Evolutionary conservation across 2,888 invertebrate species (phyloP).

Genomic region (Chrysolina oricalcia): DNA sequence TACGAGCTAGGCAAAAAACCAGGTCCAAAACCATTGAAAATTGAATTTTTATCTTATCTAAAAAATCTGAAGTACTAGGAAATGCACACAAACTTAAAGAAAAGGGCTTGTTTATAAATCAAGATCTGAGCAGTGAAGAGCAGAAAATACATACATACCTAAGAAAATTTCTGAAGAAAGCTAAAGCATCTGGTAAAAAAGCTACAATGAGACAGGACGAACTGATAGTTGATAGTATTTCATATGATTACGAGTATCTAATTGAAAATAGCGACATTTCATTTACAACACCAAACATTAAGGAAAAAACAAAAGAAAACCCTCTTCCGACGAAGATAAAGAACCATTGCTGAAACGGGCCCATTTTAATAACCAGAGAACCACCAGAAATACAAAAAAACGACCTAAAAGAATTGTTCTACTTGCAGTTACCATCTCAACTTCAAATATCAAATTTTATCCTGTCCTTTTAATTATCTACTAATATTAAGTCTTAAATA

Average conservation of each 20-base stretch:
- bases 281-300: background rate
- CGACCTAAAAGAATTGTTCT: no score
- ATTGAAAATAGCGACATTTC: background rate
- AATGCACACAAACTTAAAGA: no score
- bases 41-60: slow-evolving; percentile 1
- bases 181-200: background rate
- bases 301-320: slow-evolving; percentile 11
- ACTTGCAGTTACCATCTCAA: no score
- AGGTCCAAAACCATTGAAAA: background rate
- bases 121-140: background rate
- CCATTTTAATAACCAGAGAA: no score
- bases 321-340: no score
- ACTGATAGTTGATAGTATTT: no score
- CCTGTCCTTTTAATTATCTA: no score
- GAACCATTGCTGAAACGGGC: no score
- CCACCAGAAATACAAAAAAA: no score
- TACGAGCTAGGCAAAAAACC: background rate
- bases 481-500: no score
- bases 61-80: background rate
- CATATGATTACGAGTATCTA: slow-evolving; percentile 6
- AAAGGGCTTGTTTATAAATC: no score
- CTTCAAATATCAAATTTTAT: no score
- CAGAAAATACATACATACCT: slow-evolving; percentile 5
- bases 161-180: background rate
- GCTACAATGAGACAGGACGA: background rate